phyloP scores from a whole-genome alignment of 2,797 vertebrate species.

The Anas capensis region DNA sequence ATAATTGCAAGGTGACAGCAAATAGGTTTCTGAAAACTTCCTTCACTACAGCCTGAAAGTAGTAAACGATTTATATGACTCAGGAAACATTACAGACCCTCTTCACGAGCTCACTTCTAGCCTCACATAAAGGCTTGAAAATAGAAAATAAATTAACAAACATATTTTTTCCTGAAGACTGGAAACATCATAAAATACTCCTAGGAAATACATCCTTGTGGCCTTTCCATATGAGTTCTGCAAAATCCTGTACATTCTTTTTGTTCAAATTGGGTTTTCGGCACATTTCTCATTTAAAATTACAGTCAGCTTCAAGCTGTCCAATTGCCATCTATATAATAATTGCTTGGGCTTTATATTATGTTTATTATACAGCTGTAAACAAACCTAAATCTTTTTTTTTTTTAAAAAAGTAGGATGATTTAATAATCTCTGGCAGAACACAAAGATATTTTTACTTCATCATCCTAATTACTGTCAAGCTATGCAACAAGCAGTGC shows the following conservation, averaged over 20 bases:
- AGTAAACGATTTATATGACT: background rate
- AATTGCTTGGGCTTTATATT: background rate
- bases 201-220: background rate
- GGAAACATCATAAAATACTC: background rate
- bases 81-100: background rate
- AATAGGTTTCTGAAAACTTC: background rate
- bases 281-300: background rate
- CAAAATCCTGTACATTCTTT: background rate
- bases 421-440: constrained; percentile 2
- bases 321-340: background rate
- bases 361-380: background rate
- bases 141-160: background rate
- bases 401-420: background rate
- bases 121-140: background rate
- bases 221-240: background rate
- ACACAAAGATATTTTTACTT: background rate
- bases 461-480: background rate
- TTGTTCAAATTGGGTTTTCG: background rate
- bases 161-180: too few species aligned
- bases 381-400: background rate
- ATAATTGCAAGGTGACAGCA: background rate
- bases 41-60: background rate
- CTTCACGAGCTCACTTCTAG: background rate
- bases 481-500: background rate
- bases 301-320: background rate